Conservation (phyloP, 2,888 invertebrate genomes). For the Drosophila macrospina region DNA sequence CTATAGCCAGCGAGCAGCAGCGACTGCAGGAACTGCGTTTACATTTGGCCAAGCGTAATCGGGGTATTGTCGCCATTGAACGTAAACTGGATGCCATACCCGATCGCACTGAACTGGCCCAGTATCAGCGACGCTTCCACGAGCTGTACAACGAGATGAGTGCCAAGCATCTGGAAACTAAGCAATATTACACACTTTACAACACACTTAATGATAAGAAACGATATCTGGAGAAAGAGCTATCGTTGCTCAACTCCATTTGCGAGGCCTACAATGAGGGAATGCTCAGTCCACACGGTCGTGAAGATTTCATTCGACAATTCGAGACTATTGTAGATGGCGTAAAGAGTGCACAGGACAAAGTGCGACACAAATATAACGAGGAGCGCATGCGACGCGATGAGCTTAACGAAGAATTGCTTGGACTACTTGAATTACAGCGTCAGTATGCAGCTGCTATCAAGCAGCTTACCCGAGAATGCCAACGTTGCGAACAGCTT, state of each 20-base stretch:
- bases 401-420: slow-evolving; percentile 87
- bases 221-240: slow-evolving; percentile 95
- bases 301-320: slow-evolving; percentile 95
- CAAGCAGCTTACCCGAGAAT: slow-evolving; percentile 91
- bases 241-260: slow-evolving; percentile 94
- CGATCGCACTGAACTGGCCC: slow-evolving; percentile 95
- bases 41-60: slow-evolving; percentile 91
- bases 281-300: slow-evolving; percentile 91
- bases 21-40: slow-evolving; percentile 88
- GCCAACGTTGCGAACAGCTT: slow-evolving; percentile 89
- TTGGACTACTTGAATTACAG: slow-evolving; percentile 89
- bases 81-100: slow-evolving; percentile 97
- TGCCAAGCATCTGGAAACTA: slow-evolving; percentile 97
- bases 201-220: slow-evolving; percentile 98
- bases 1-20: slow-evolving; percentile 88
- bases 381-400: slow-evolving; percentile 90
- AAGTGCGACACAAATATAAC: slow-evolving; percentile 88
- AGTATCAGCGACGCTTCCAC: slow-evolving; percentile 97
- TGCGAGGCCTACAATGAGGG: slow-evolving; percentile 95
- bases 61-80: slow-evolving; percentile 92
- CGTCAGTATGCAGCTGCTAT: slow-evolving; percentile 91
- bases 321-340: slow-evolving; percentile 95
- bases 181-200: slow-evolving; percentile 98
- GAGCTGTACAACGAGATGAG: slow-evolving; percentile 98
- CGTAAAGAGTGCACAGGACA: slow-evolving; percentile 93